These are phyloP conservation scores for Empidonax alnorum DNA, from an alignment of 2,113 vertebrate genomes.

Conservation along the genomic window DNA sequence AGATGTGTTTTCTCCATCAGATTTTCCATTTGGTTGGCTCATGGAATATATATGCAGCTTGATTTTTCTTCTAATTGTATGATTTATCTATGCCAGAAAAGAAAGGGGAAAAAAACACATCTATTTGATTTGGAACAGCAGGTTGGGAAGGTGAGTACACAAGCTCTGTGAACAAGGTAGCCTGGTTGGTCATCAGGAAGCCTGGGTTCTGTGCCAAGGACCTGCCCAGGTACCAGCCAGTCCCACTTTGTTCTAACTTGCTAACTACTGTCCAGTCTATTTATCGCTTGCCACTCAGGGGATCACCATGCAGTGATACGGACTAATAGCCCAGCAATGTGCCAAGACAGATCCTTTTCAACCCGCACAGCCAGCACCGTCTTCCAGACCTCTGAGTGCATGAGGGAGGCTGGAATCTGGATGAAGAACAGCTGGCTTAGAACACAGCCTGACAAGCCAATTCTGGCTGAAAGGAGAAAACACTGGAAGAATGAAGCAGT, in stretches of 20 bases:
- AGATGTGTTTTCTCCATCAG: background rate
- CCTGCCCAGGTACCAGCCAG: background rate
- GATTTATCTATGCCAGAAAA: conserved; percentile 25
- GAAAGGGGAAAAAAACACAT: background rate
- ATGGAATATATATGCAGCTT: background rate
- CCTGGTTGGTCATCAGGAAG: background rate
- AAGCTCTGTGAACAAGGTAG: background rate
- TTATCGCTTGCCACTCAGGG: background rate
- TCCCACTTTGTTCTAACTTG: background rate
- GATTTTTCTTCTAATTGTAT: background rate
- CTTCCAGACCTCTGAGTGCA: conserved; percentile 57
- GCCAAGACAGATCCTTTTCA: conserved; percentile 53
- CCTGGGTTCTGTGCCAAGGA: background rate
- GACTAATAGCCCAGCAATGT: conserved; percentile 22
- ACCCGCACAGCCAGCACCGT: conserved; percentile 10
- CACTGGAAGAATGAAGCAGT: background rate
- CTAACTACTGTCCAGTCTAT: conserved; percentile 19
- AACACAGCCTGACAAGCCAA: background rate
- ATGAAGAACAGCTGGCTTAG: conserved; percentile 53
- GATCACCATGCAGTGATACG: background rate
- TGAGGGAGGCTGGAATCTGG: conserved; percentile 45
- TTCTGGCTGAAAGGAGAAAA: conserved; percentile 14
- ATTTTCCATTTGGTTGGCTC: conserved; percentile 6
- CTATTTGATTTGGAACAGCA: conserved; percentile 11
- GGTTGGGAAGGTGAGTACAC: background rate